Conservation (phyloP, 2,888 invertebrate species). For the Pollenia labialis region DNA sequence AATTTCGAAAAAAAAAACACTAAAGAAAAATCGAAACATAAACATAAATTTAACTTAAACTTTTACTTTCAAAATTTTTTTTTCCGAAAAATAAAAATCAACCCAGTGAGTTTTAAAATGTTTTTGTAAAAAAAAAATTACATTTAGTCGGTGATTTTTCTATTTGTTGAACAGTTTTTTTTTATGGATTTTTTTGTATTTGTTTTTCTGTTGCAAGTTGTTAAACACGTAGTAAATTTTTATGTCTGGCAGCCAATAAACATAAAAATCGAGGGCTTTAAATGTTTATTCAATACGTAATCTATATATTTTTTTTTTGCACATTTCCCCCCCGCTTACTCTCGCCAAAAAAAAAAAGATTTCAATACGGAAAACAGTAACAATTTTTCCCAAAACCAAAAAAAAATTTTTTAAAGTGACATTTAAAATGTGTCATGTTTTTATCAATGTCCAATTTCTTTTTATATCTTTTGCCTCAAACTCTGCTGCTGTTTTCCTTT, state of each 20-base stretch:
- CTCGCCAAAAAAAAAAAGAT: background rate
- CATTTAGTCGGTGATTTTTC: slow-evolving; percentile 54
- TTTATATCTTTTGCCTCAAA: slow-evolving; percentile 15
- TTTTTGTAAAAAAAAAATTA: slow-evolving; percentile 49
- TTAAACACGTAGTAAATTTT: slow-evolving; percentile 72
- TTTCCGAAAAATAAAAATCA: slow-evolving; percentile 36
- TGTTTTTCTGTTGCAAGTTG: slow-evolving; percentile 60
- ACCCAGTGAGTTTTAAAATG: slow-evolving; percentile 61
- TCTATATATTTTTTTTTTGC: slow-evolving; percentile 34
- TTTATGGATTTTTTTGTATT: slow-evolving; percentile 18
- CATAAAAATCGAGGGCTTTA: slow-evolving; percentile 68
- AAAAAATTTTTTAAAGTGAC: slow-evolving; percentile 50
- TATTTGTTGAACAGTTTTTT: slow-evolving; percentile 20
- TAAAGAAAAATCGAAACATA: slow-evolving; percentile 48
- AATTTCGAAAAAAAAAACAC: slow-evolving; percentile 32
- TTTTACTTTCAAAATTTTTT: slow-evolving; percentile 70
- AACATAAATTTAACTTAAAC: slow-evolving; percentile 71
- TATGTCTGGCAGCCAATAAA: slow-evolving; percentile 61
- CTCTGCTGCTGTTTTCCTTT: slow-evolving; percentile 32
- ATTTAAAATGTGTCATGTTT: slow-evolving; percentile 73
- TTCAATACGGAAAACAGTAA: slow-evolving; percentile 65
- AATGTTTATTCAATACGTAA: slow-evolving; percentile 49
- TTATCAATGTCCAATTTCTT: slow-evolving; percentile 69
- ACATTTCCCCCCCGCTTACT: too few species aligned
- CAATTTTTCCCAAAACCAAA: background rate